Evolutionary conservation across 1,140 invertebrate genomes (phyloP), one percentile per base, ranked within the genome.

Genomic region (Drosophila ironensis): DNA sequence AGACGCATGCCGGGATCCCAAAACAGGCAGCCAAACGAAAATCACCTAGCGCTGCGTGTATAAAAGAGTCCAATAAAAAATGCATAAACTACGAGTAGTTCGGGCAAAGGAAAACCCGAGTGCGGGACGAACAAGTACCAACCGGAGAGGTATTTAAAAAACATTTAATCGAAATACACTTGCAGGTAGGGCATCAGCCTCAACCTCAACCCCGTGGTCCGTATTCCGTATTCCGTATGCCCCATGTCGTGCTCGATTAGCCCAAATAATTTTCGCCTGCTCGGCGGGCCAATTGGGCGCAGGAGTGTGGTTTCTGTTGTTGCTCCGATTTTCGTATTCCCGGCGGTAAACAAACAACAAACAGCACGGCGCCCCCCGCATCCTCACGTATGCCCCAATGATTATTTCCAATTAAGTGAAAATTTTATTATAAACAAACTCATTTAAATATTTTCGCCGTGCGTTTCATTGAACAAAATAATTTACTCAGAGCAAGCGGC

Each of bases 351-450:
- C 57, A 63, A 61, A 42, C 16, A 6, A 16, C 3, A 28, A 37
- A 37, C 14, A n/a, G n/a, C n/a, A n/a, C n/a, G n/a, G 17, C 17
- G 12, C 56, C 28, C 35, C 69, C 50, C 20, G 25, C 53, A 28
- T 47, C 47, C 61, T 40, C 53, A 72, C 66, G 72, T 86, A 75
- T 72, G 60, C 71, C 57, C 61, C 54, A 75, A 68, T 66, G 80
- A 86, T 86, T 78, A 80, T 86, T 77, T 86, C 80, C 74, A 86
- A 86, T 86, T 80, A 86, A 86, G 80, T 86, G 80, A 86, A 86
- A 86, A 86, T 86, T 86, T 86, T 86, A 86, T 86, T 86, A 86
- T 86, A 86, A 86, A 86, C 80, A 86, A 80, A 74, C 78, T 73
- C 64, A 82, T 84, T 84, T 82, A 82, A 82, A 82, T 78, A 82